Conservation (phyloP, 2,888 invertebrate species). For the Temnothorax rugatulus region DNA sequence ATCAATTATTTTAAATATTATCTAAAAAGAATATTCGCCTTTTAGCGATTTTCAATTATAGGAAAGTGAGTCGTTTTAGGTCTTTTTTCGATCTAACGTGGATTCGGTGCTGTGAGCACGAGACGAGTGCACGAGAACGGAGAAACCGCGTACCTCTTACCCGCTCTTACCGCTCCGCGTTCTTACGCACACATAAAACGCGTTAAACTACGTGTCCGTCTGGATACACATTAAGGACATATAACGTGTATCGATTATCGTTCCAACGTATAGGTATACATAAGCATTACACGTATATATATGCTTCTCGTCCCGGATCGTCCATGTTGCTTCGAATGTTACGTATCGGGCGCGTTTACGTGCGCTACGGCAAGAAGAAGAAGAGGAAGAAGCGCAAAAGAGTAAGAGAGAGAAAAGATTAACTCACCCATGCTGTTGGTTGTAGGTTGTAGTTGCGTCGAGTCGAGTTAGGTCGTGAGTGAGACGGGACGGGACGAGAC, state of each 20-base stretch:
- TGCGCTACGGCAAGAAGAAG: conserved; percentile 21
- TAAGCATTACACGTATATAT: no score
- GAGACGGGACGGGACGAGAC: conserved; percentile 28
- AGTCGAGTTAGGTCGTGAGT: conserved; percentile 46
- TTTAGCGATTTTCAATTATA: background rate
- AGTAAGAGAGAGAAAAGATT: conserved; percentile 18
- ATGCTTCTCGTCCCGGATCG: conserved; percentile 10
- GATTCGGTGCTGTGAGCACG: background rate
- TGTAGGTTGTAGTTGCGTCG: conserved; percentile 27
- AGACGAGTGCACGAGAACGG: background rate
- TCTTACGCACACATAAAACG: conserved; percentile 5
- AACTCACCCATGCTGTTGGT: conserved; percentile 47
- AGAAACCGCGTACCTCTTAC: conserved; percentile 7
- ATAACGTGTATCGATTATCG: conserved; percentile 48
- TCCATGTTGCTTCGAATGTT: conserved; percentile 28
- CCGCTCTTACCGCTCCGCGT: background rate
- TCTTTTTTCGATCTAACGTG: background rate
- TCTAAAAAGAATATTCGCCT: background rate
- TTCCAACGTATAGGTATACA: background rate
- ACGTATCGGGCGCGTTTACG: conserved; percentile 36
- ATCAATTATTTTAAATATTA: background rate
- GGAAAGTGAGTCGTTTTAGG: background rate
- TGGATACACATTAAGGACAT: conserved; percentile 36
- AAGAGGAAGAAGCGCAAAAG: background rate
- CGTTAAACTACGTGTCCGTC: conserved; percentile 4